Base-by-base conservation (phyloP, 2,888 invertebrate species). In the Sinhomidia bicolor region DNA sequence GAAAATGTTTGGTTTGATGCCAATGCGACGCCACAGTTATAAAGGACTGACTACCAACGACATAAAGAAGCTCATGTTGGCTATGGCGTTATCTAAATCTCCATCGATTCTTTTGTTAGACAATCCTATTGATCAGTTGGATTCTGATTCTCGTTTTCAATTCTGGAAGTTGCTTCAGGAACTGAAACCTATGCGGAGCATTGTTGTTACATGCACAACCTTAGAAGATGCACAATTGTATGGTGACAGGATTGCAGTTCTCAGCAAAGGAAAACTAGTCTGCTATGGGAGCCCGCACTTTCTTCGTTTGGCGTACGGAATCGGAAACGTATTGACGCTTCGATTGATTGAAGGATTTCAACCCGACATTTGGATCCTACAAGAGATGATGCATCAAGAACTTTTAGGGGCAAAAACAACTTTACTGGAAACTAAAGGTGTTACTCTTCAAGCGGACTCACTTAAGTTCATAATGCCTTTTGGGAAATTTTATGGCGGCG, bases 21-120 rank as follows among this genome's bases (percentile, higher is more conserved):
- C 57, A 6, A 68, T 84, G 54, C 80, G 86, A 20, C 44, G 89
- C 36, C 84, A 87, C 41, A 81, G 81, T 12, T 60, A 71, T 32
- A 7, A 12, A 10, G 87, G 81, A 12, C 76, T 91, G 7, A 88
- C 91, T 5, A 71, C 44, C 10, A 68, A 85, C 5, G 87, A 91
- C 23, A 76, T 57, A 20, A 88, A 89, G 20, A 90, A 89, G 23
- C 51, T 91, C 7, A 60, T 87, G 65, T 29, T 90, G 1, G 90
- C 90, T 51, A 90, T 90, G 90, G 89, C 91, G 6, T 23, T 91
- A 10, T 89, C 90, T 0, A 91, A 89, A 36, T 85, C 83, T 9
- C 91, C 91, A 7, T 89, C 82, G 0, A 71, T 90, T 9, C 47
- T 91, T n/a, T 80, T 91, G 20, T 36, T 91, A 47, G 91, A 91